Evolutionary conservation across 2,113 vertebrate species (phyloP), one percentile per base, ranked within the genome.

Genomic region (Saimiri boliviensis): DNA sequence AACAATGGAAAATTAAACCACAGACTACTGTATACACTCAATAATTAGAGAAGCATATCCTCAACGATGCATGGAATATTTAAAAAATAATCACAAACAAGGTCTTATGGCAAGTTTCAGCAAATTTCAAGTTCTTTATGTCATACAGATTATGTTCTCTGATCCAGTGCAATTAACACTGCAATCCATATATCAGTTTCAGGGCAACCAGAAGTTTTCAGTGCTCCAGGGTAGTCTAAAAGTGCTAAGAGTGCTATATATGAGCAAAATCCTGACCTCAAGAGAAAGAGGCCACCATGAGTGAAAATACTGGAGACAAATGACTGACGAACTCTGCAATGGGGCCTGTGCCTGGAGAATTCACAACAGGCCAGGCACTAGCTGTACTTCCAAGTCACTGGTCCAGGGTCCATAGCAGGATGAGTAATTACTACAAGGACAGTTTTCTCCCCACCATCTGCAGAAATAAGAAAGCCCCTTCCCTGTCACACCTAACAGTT

Each of bases 11-110:
- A 73, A 40, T 40, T n/a, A 73, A 73, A 73, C n/a, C 11, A 76
- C 73, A 76, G 73, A 45, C 42, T 76, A 76, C 13, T 76, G 23
- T 30, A 30, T 11, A 86, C 14, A 68, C 12, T 66, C n/a, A 80
- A 42, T 32, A 73, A 93, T 42, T 93, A 93, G 14, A 93, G 25
- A 82, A 82, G 23, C 32, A 86, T 58, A 52, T 47, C 91, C 74
- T 90, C 70, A 86, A 56, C 10, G 56, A 58, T 49, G 71, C 25
- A 71, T 82, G 37, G 42, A 79, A 63, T 56, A 79, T 45, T 49
- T 91, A 37, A 71, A 93, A 92, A 95, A 63, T 77, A n/a, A 90
- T 86, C 81, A 42, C 8, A 73, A 76, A 63, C 30, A 40, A 92
- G 11, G 54, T 45, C 42, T 87, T 56, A 63, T 17, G 76, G 42